Conservation (phyloP, 1,140 invertebrate genomes). For the Zophobas atratus region DNA sequence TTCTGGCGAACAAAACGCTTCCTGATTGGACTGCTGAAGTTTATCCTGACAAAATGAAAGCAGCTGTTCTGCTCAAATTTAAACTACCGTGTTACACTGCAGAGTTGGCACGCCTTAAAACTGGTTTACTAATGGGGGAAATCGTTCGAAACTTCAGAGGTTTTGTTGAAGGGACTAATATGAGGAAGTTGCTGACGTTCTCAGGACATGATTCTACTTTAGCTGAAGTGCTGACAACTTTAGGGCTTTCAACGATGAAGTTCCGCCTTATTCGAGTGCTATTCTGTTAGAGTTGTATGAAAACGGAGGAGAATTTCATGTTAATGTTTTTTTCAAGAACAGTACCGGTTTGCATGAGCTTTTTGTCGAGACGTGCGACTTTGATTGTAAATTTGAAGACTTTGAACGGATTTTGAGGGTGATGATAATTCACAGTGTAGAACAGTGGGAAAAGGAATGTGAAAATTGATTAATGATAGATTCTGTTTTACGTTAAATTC, state of each 20-base stretch:
- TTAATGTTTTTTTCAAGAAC: slow-evolving; percentile 76
- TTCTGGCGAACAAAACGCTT: slow-evolving; percentile 78
- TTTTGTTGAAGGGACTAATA: not conserved
- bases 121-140: slow-evolving; percentile 74
- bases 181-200: slow-evolving; percentile 77
- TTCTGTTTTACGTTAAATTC: not conserved
- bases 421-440: not conserved
- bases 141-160: slow-evolving; percentile 45
- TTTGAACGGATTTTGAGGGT: not conserved
- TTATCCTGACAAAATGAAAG: slow-evolving; percentile 69
- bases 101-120: slow-evolving; percentile 70
- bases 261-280: slow-evolving; percentile 79
- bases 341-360: slow-evolving; percentile 59
- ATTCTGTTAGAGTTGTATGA: slow-evolving; percentile 79
- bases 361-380: not conserved
- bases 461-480: not conserved
- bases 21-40: slow-evolving; percentile 79
- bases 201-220: slow-evolving; percentile 89
- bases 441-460: slow-evolving; percentile 2
- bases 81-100: slow-evolving; percentile 68
- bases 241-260: slow-evolving; percentile 80
- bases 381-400: not conserved
- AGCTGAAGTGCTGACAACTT: slow-evolving; percentile 79
- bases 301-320: slow-evolving; percentile 57
- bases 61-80: slow-evolving; percentile 70